phyloP scores from a whole-genome alignment of 2,888 invertebrate genomes.

The Desoria tigrina region DNA sequence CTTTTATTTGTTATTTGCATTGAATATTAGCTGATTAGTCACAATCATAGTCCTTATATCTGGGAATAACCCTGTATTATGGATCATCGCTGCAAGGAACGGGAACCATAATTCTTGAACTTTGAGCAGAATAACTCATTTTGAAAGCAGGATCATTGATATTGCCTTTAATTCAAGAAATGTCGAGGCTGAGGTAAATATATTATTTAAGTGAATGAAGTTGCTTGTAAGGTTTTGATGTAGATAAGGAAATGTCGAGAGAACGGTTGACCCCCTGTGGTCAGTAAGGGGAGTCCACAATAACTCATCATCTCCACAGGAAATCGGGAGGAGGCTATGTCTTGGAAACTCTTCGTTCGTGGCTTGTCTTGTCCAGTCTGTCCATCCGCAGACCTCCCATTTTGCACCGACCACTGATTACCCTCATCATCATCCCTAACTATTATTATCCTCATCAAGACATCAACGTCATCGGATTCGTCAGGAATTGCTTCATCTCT shows the following conservation, averaged over 20 bases:
- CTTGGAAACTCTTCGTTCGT: slow-evolving; percentile 14
- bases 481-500: not conserved
- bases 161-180: too few relatives aligned
- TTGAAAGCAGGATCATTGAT: too few relatives aligned
- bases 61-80: too few relatives aligned
- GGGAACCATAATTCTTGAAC: too few relatives aligned
- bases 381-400: slow-evolving; percentile 47
- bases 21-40: too few relatives aligned
- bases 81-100: too few relatives aligned
- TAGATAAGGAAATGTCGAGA: too few relatives aligned
- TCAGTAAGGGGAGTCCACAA: slow-evolving; percentile 52
- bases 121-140: too few relatives aligned
- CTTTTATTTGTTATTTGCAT: not conserved
- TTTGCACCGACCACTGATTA: slow-evolving; percentile 39
- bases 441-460: slow-evolving; percentile 3
- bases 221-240: too few relatives aligned
- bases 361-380: slow-evolving; percentile 13
- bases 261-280: slow-evolving; percentile 52
- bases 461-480: not conserved
- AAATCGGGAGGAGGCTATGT: slow-evolving; percentile 18
- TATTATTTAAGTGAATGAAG: too few relatives aligned
- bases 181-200: too few relatives aligned
- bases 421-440: slow-evolving; percentile 20
- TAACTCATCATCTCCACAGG: slow-evolving; percentile 53
- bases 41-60: too few relatives aligned